phyloP scores from a whole-genome alignment of 1,140 invertebrate species.

The Pemphigus obesinymphae region DNA sequence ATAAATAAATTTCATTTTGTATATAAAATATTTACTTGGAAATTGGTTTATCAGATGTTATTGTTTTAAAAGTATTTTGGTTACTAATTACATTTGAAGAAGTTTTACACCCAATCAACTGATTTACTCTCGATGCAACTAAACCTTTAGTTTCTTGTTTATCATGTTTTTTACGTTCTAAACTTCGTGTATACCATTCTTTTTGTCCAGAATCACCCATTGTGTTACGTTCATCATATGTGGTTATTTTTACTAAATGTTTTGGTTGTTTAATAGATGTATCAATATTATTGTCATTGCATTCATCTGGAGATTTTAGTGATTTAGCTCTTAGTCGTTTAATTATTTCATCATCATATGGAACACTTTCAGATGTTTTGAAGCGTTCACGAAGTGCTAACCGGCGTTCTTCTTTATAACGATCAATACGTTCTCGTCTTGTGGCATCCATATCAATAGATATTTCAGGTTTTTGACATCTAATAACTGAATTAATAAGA shows the following conservation, averaged over 20 bases:
- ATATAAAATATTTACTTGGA: background rate
- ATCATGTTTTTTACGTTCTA: slow-evolving; percentile 26
- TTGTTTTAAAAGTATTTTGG: slow-evolving; percentile 48
- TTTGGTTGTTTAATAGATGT: slow-evolving; percentile 8
- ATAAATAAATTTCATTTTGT: background rate
- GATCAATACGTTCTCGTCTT: slow-evolving; percentile 47
- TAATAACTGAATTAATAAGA: slow-evolving; percentile 48
- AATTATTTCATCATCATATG: slow-evolving; percentile 21
- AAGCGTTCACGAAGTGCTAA: slow-evolving; percentile 67
- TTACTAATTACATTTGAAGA: background rate
- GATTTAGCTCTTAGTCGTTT: slow-evolving; percentile 76
- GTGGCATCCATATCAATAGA: slow-evolving; percentile 51
- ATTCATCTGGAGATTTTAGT: slow-evolving; percentile 60
- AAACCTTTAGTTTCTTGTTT: background rate
- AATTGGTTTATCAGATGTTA: background rate
- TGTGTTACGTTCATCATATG: slow-evolving; percentile 9
- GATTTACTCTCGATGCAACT: slow-evolving; percentile 24
- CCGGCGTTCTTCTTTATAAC: slow-evolving; percentile 86
- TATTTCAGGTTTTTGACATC: slow-evolving; percentile 52
- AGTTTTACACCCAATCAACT: slow-evolving; percentile 14
- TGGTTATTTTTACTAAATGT: slow-evolving; percentile 5
- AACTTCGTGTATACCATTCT: slow-evolving; percentile 35
- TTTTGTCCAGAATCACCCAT: background rate
- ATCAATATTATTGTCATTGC: background rate
- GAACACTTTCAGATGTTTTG: slow-evolving; percentile 30